Evolutionary conservation across 2,888 invertebrate species (phyloP).

Genomic region (Rhyacophila evoluta): DNA sequence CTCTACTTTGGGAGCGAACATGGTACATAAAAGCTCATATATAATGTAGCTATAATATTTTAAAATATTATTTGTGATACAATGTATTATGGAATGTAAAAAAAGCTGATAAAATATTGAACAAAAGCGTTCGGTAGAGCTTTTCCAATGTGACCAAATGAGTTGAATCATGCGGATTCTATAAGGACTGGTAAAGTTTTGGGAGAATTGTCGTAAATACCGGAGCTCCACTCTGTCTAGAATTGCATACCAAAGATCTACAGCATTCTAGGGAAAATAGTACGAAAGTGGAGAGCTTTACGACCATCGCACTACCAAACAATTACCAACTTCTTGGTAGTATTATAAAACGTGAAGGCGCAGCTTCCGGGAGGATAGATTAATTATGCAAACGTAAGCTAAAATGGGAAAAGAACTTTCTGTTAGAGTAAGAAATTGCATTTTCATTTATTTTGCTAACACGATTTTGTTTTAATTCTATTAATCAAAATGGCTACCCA

Average conservation of each 20-base stretch:
- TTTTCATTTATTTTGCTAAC: not conserved
- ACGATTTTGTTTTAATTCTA: too few species aligned
- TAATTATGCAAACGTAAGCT: slow-evolving; percentile 19
- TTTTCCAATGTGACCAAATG: not conserved
- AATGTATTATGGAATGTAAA: too few species aligned
- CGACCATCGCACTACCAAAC: not conserved
- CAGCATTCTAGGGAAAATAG: slow-evolving; percentile 26
- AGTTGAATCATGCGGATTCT: slow-evolving; percentile 7
- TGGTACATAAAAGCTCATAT: too few species aligned
- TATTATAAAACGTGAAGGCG: not conserved
- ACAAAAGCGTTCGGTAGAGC: not conserved
- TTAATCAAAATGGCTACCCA: too few species aligned
- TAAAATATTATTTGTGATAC: too few species aligned
- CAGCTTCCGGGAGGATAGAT: not conserved
- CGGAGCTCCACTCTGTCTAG: slow-evolving; percentile 35
- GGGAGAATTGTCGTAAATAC: slow-evolving; percentile 56
- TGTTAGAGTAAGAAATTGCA: not conserved
- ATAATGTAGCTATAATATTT: too few species aligned
- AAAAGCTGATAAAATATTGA: too few species aligned
- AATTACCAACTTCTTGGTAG: not conserved
- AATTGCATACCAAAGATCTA: slow-evolving; percentile 37
- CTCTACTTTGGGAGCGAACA: too few species aligned
- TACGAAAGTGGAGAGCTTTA: not conserved
- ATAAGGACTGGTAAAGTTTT: slow-evolving; percentile 27
- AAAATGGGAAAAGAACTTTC: not conserved